These are phyloP conservation scores for Bostrychus sinensis DNA, from an alignment of 2,113 vertebrate species.

Conservation along the genomic window DNA sequence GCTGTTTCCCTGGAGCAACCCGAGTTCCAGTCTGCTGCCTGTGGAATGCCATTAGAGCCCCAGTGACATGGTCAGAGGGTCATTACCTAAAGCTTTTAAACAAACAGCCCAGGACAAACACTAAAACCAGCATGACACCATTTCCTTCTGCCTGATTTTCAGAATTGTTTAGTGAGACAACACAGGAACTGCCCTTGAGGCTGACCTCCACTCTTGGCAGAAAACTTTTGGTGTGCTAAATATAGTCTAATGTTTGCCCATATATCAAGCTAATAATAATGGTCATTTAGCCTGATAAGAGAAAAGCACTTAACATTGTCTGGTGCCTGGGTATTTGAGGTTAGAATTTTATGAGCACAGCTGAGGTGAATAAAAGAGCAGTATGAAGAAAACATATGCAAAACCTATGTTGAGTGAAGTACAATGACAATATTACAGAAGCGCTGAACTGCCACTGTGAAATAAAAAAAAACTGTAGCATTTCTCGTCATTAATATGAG, in stretches of 20 bases:
- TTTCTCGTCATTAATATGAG: too few species aligned
- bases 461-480: too few species aligned
- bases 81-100: slow-evolving; percentile 16
- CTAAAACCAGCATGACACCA: slow-evolving; percentile 15
- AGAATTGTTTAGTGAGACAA: background rate
- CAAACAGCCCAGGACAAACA: slow-evolving; percentile 29
- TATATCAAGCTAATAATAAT: slow-evolving; percentile 1
- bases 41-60: slow-evolving; percentile 35
- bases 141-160: background rate
- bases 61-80: slow-evolving; percentile 22
- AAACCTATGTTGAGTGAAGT: too few species aligned
- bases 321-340: background rate
- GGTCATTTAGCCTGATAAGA: background rate
- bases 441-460: too few species aligned
- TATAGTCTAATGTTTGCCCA: background rate
- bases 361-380: too few species aligned
- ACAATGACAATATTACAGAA: too few species aligned
- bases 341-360: background rate
- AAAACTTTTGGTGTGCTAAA: background rate
- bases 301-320: background rate
- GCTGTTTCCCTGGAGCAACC: slow-evolving; percentile 1
- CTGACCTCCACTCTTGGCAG: background rate
- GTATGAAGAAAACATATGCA: too few species aligned
- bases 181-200: background rate
- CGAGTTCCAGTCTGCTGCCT: background rate